Percentiles rank a stretch among this genome's conserved stretches.
phyloP scores from a whole-genome alignment of 1,140 invertebrate genomes.

The Megathymus violae region DNA sequence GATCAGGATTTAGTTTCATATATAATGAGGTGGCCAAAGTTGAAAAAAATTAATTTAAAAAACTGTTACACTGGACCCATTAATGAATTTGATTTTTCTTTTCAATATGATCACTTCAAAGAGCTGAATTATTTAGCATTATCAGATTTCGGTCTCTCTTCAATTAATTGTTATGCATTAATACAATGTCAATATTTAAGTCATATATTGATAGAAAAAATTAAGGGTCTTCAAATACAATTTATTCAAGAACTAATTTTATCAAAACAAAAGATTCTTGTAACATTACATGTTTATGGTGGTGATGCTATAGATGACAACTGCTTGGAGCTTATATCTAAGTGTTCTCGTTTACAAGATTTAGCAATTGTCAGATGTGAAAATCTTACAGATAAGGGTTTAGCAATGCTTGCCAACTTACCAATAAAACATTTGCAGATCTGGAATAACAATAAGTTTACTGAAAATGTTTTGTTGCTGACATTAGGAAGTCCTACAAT shows the following conservation, averaged over 20 bases:
- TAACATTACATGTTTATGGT: constrained; percentile 72
- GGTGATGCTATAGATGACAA: constrained; percentile 66
- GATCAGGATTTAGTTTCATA: constrained; percentile 65
- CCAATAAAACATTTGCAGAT: constrained; percentile 68
- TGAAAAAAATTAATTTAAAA: constrained; percentile 70
- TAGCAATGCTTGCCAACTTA: constrained; percentile 59
- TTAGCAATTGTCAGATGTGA: constrained; percentile 78
- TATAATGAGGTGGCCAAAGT: constrained; percentile 61
- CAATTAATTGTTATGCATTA: constrained; percentile 64
- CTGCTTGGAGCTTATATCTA: constrained; percentile 60
- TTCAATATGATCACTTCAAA: constrained; percentile 66
- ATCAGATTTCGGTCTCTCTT: constrained; percentile 75
- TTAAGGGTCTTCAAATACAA: constrained; percentile 61
- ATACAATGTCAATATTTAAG: constrained; percentile 63
- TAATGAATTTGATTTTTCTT: constrained; percentile 51
- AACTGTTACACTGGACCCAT: constrained; percentile 60
- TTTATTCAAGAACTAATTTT: constrained; percentile 65
- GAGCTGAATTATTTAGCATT: constrained; percentile 65
- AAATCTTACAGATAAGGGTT: constrained; percentile 67
- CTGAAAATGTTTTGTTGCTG: constrained; percentile 58
- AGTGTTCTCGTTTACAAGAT: constrained; percentile 63
- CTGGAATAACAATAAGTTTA: constrained; percentile 77
- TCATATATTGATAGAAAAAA: constrained; percentile 77
- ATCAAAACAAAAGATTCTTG: constrained; percentile 59
- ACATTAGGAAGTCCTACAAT: constrained; percentile 60